Base-by-base conservation (phyloP, 1,140 invertebrate species). In the Acromyrmex charruanus region DNA sequence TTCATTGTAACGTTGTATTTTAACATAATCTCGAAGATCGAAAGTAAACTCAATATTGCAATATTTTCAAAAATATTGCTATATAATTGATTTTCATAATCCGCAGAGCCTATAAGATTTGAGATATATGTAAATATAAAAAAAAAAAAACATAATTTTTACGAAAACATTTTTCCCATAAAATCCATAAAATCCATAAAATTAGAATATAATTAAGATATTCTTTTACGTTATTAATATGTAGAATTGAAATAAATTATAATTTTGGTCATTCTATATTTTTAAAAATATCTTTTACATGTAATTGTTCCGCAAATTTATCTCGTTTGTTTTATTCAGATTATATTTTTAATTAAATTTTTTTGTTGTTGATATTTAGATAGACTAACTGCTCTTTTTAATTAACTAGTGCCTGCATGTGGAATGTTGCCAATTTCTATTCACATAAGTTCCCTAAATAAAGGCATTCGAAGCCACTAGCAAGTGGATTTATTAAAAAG, bases 381-480 rank as follows among this genome's bases (percentile, higher is more conserved):
- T 77, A 58, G 0, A 72, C 39, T 21, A 58, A 28, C 1, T 58
- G 10, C 18, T 82, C n/a, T 3, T 3, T 81, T 81, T 58, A 28
- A 65, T 79, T 35, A 65, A 82, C 5, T 82, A 59, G 1, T 72
- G 0, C 10, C 25, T 71, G 16, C 2, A 53, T 3, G 14, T 81
- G 79, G 51, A 82, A 72, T 82, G 63, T 69, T 80, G 35, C 25
- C 79, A 82, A 69, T 58, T 18, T 81, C 5, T 39, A 31, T 58
- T 81, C 31, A 58, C 51, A 71, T 39, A 81, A 28, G n/a, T 71
- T 3, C 49, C 31, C 28, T 16, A 80, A 80, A 25, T 21, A 68
- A 69, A 69, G 4, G 68, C 14, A 16, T 21, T 53, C 5, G 7
- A 68, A 35, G 5, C 31, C 31, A 39, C 5, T 28, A 49, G 9